Conservation (phyloP, 1,140 invertebrate species). For the Ceratoteleas bidentatus region DNA sequence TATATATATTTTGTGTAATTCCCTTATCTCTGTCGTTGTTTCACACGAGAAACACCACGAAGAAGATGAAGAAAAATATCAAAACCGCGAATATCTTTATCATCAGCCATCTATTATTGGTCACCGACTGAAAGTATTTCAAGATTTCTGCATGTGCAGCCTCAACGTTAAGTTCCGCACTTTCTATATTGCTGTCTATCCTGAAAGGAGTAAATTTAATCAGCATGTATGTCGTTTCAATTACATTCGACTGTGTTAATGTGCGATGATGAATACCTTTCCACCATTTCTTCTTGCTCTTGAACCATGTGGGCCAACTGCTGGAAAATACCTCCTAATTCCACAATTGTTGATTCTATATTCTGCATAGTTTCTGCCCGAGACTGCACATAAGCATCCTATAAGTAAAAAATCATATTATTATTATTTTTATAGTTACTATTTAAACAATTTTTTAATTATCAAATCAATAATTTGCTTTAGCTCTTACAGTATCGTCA, state of each 20-base stretch:
- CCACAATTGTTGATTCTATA: conserved; percentile 99
- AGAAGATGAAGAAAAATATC: conserved; percentile 99
- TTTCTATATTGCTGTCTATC: conserved; percentile 98
- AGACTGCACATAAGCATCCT: conserved; percentile 94
- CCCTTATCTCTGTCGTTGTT: conserved; percentile 9
- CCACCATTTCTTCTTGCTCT: conserved; percentile 99
- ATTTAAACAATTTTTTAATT: too few species aligned
- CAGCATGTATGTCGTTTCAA: neutral
- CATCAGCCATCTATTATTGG: conserved; percentile 99
- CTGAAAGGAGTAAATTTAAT: conserved; percentile 78
- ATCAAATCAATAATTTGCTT: neutral
- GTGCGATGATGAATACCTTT: conserved; percentile 83
- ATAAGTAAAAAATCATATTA: conserved; percentile 55
- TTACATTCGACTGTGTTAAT: neutral
- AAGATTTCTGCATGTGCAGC: conserved; percentile 98
- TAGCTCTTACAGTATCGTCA: conserved; percentile 86
- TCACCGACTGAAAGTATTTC: conserved; percentile 98
- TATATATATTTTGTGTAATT: conserved; percentile 14
- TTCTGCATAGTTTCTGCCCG: conserved; percentile 99
- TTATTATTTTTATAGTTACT: too few species aligned
- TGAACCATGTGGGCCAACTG: conserved; percentile 99
- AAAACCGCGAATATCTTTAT: conserved; percentile 99
- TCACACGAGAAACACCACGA: conserved; percentile 96
- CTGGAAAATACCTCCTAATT: conserved; percentile 99
- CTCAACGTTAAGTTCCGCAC: conserved; percentile 97